A percentile compares a stretch with the other conserved stretches of the same genome.
phyloP scores from a whole-genome alignment of 2,888 invertebrate genomes.

The Meliscaeva auricollis region DNA sequence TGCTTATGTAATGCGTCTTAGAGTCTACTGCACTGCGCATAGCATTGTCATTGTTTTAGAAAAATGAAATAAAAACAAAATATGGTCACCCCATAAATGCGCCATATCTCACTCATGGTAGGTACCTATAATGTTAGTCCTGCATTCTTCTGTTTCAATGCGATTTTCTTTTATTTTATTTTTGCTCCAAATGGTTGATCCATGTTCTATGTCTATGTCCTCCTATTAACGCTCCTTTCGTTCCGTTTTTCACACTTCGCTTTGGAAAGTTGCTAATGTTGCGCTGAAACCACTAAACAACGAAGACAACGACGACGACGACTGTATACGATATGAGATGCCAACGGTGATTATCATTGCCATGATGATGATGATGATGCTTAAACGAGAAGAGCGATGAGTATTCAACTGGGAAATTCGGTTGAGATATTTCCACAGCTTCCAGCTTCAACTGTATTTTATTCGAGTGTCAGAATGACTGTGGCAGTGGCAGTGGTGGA shows the following conservation, averaged over 20 bases:
- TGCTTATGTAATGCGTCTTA: too few species aligned
- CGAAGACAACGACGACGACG: conserved; percentile 21
- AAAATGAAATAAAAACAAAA: neutral
- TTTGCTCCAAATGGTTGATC: conserved; percentile 34
- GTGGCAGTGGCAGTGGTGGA: neutral
- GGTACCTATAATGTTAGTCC: conserved; percentile 24
- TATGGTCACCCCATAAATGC: conserved; percentile 4
- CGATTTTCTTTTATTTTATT: conserved; percentile 15
- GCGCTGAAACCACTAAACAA: conserved; percentile 26
- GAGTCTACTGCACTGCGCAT: too few species aligned
- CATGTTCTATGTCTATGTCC: conserved; percentile 42
- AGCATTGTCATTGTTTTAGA: too few species aligned
- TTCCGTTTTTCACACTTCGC: conserved; percentile 62
- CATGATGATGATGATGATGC: conserved; percentile 41
- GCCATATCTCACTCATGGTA: conserved; percentile 29
- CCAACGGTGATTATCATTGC: conserved; percentile 32
- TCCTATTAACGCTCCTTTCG: conserved; percentile 57
- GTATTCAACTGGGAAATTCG: conserved; percentile 81
- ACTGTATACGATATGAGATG: conserved; percentile 19
- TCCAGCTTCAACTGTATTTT: neutral
- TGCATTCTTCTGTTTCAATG: conserved; percentile 21
- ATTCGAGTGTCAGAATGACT: neutral
- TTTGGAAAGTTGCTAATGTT: conserved; percentile 66
- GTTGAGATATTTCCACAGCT: conserved; percentile 79
- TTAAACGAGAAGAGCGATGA: conserved; percentile 33